phyloP scores from a whole-genome alignment of 1,140 invertebrate species.

The Diprion similis region DNA sequence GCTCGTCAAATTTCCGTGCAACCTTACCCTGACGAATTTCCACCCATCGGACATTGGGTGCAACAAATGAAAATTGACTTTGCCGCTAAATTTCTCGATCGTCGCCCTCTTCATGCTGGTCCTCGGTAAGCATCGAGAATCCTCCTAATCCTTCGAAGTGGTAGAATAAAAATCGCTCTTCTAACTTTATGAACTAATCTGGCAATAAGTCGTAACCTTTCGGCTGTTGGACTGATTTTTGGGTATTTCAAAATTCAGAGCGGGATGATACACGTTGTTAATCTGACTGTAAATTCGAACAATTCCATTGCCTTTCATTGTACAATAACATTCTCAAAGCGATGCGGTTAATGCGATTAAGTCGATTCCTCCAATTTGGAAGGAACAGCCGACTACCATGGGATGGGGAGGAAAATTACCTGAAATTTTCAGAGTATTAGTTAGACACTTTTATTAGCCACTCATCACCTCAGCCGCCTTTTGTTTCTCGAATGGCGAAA shows the following conservation, averaged over 20 bases:
- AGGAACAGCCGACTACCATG: neutral
- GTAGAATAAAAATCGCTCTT: too few relatives aligned
- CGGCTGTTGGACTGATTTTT: too few relatives aligned
- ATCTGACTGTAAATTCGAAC: neutral
- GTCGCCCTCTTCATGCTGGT: neutral
- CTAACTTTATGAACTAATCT: too few relatives aligned
- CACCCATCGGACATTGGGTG: neutral
- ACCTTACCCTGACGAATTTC: neutral
- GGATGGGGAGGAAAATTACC: neutral
- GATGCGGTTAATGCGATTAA: neutral
- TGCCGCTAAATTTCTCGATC: neutral
- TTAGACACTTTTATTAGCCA: too few relatives aligned
- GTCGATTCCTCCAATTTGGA: neutral
- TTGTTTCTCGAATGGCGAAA: too few relatives aligned
- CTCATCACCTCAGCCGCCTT: too few relatives aligned
- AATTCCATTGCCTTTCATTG: neutral
- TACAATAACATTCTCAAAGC: neutral
- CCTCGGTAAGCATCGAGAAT: neutral
- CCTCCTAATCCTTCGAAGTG: too few relatives aligned
- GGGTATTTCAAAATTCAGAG: too few relatives aligned
- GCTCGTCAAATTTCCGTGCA: neutral
- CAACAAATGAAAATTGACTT: constrained; percentile 1
- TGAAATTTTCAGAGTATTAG: neutral
- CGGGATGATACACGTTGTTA: too few relatives aligned
- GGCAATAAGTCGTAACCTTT: too few relatives aligned